A percentile compares a stretch with the other conserved stretches of the same genome.
Conservation (phyloP, 2,797 vertebrate genomes). For the Prionace glauca region DNA sequence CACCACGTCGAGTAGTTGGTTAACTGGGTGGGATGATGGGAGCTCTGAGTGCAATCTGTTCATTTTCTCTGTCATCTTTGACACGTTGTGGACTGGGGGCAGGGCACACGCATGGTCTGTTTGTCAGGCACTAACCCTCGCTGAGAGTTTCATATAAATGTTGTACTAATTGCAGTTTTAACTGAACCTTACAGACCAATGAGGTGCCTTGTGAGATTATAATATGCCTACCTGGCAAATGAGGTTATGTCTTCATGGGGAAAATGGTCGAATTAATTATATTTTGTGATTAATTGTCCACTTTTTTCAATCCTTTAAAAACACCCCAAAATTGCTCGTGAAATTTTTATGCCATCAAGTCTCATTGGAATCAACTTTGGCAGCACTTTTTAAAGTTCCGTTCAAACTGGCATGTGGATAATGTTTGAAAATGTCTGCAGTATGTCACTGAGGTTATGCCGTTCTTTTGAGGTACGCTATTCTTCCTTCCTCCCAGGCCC, state of each 20-base stretch:
- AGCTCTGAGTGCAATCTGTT: background rate
- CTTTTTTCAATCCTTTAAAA: background rate
- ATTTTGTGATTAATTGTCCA: background rate
- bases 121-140: background rate
- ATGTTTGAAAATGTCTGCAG: background rate
- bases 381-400: background rate
- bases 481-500: slow-evolving; percentile 52
- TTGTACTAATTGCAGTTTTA: background rate
- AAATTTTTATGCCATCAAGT: background rate
- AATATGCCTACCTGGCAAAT: background rate
- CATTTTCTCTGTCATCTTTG: background rate
- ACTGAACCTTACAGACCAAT: background rate
- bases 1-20: background rate
- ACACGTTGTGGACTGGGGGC: background rate
- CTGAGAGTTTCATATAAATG: background rate
- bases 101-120: background rate
- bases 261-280: background rate
- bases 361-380: background rate
- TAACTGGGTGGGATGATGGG: background rate
- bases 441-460: background rate
- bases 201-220: background rate
- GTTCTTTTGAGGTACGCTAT: background rate
- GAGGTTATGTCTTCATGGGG: background rate
- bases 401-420: background rate
- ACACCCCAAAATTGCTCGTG: background rate